Evolutionary conservation across 2,113 vertebrate genomes (phyloP).

Genomic region (Tachuris rubrigastra): DNA sequence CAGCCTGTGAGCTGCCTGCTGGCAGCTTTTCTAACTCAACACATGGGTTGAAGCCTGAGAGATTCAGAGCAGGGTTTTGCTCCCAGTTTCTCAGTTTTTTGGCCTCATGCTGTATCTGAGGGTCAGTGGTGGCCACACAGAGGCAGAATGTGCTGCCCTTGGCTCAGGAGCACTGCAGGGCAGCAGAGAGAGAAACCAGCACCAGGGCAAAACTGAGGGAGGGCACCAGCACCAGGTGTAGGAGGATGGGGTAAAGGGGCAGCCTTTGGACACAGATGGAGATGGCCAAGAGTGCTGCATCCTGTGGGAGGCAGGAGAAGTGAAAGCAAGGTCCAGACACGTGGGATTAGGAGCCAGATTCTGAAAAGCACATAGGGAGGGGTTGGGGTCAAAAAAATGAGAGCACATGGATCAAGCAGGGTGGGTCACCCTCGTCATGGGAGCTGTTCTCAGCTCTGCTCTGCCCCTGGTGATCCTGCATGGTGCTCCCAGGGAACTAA

Average conservation of each 20-base stretch:
- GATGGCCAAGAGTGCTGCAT: background rate
- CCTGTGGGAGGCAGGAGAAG: background rate
- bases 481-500: background rate
- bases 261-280: background rate
- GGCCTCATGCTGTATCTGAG: background rate
- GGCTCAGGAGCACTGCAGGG: background rate
- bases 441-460: background rate
- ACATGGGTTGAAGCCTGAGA: background rate
- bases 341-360: background rate
- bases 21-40: background rate
- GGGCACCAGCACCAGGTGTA: accelerated
- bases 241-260: accelerated
- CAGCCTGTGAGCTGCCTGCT: background rate
- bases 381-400: background rate
- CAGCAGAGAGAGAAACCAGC: background rate
- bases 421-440: accelerated
- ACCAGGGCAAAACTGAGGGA: background rate
- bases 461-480: background rate
- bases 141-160: background rate
- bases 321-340: background rate
- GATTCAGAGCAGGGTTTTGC: background rate
- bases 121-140: background rate
- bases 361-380: background rate
- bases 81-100: background rate
- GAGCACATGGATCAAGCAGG: background rate